Percentiles rank a stretch among this genome's conserved stretches.
Conservation (phyloP, 2,797 vertebrate genomes). For the Allobates femoralis region DNA sequence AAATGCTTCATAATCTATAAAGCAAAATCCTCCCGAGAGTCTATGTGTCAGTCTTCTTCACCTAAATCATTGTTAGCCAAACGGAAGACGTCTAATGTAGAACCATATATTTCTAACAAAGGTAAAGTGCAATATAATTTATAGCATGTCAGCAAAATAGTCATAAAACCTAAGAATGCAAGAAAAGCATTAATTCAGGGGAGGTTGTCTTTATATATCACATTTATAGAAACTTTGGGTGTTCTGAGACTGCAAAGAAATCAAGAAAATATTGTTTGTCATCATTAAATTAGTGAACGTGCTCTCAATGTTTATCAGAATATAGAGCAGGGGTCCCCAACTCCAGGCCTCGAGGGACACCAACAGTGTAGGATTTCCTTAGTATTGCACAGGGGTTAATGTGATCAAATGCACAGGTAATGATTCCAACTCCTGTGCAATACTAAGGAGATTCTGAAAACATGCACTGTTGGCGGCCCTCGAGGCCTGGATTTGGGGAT, state of each 20-base stretch:
- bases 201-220: background rate
- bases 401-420: no score
- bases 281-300: no score
- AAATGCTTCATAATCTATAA: slow-evolving; percentile 34
- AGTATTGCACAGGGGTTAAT: no score
- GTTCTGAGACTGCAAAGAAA: background rate
- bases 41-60: background rate
- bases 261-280: background rate
- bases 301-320: no score
- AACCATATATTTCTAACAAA: background rate
- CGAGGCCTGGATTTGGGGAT: no score
- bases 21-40: slow-evolving; percentile 3
- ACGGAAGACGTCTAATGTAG: background rate
- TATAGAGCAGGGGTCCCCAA: no score
- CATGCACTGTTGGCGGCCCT: no score
- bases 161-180: background rate
- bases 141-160: background rate
- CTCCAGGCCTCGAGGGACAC: no score
- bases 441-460: no score
- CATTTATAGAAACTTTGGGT: background rate
- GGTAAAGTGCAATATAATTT: background rate
- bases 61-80: slow-evolving; percentile 17
- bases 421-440: no score
- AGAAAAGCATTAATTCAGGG: background rate
- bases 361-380: no score